phyloP scores from a whole-genome alignment of 2,888 invertebrate species.

The Cistogaster globosa region DNA sequence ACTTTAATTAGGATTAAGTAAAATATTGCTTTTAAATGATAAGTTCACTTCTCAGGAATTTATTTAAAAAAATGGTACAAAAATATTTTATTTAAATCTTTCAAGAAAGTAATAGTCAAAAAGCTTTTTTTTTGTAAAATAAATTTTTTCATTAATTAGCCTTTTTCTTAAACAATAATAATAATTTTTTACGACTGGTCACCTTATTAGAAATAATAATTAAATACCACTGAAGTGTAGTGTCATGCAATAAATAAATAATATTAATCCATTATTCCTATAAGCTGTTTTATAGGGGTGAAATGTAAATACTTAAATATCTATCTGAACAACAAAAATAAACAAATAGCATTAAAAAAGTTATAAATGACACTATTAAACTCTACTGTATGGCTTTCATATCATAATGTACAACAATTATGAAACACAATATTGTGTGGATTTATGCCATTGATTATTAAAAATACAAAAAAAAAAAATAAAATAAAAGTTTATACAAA shows the following conservation, averaged over 20 bases:
- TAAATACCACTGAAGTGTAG: slow-evolving; percentile 56
- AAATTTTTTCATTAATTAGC: too few relatives aligned
- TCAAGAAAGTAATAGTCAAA: too few relatives aligned
- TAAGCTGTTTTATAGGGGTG: slow-evolving; percentile 48
- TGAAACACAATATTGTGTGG: background rate
- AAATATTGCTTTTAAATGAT: too few relatives aligned
- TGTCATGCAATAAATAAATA: slow-evolving; percentile 67
- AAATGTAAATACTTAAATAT: slow-evolving; percentile 40
- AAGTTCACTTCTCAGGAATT: too few relatives aligned
- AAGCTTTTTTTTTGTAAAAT: too few relatives aligned
- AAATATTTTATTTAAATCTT: too few relatives aligned
- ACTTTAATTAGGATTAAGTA: too few relatives aligned
- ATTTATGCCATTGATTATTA: slow-evolving; percentile 25
- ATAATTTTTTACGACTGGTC: slow-evolving; percentile 25
- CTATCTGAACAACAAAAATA: background rate
- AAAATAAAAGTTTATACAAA: slow-evolving; percentile 56
- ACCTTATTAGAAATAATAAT: slow-evolving; percentile 42
- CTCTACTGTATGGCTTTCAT: slow-evolving; percentile 46
- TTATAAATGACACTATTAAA: slow-evolving; percentile 57
- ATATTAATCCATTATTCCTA: slow-evolving; percentile 61
- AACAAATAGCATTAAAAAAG: slow-evolving; percentile 54
- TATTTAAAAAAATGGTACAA: too few relatives aligned
- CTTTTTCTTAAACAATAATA: too few relatives aligned
- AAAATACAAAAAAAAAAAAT: slow-evolving; percentile 29
- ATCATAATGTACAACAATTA: slow-evolving; percentile 17